phyloP scores from a whole-genome alignment of 2,113 vertebrate genomes.

The Cyphomyrus plagiostoma region DNA sequence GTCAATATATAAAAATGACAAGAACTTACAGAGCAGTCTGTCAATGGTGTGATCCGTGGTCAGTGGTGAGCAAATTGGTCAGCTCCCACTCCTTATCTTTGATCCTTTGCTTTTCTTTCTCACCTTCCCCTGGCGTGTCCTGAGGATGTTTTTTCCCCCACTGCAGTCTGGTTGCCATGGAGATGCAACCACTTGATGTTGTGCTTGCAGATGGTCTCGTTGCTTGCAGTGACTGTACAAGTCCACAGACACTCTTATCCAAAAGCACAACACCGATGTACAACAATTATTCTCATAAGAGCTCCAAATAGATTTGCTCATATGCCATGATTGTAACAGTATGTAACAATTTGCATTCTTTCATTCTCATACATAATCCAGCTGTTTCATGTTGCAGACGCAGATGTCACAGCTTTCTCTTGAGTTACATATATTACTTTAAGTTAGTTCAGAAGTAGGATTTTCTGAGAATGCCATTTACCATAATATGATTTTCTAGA shows the following conservation, averaged over 20 bases:
- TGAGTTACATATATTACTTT: neutral
- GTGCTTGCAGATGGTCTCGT: slow-evolving; percentile 24
- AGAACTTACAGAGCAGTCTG: neutral
- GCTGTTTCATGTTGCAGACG: slow-evolving; percentile 30
- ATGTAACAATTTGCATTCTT: slow-evolving; percentile 30
- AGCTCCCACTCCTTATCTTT: slow-evolving; percentile 24
- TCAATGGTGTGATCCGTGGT: neutral
- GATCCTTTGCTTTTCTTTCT: slow-evolving; percentile 24
- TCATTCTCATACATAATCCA: slow-evolving; percentile 32
- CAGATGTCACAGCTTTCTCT: slow-evolving; percentile 17
- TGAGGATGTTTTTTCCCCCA: neutral
- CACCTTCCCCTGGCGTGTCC: slow-evolving; percentile 17
- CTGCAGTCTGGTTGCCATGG: slow-evolving; percentile 50
- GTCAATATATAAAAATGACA: neutral
- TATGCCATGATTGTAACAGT: neutral
- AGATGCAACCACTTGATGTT: slow-evolving; percentile 30
- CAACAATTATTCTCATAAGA: neutral
- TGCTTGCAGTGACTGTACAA: slow-evolving; percentile 15
- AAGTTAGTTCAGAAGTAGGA: neutral
- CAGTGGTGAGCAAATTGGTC: slow-evolving; percentile 23
- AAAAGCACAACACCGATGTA: slow-evolving; percentile 33
- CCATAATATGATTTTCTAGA: neutral
- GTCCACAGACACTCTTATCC: slow-evolving; percentile 36
- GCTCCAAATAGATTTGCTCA: neutral
- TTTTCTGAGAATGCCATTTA: neutral